These are phyloP conservation scores for Marisa cornuarietis DNA, from an alignment of 1,140 invertebrate genomes.

Conservation along the genomic window DNA sequence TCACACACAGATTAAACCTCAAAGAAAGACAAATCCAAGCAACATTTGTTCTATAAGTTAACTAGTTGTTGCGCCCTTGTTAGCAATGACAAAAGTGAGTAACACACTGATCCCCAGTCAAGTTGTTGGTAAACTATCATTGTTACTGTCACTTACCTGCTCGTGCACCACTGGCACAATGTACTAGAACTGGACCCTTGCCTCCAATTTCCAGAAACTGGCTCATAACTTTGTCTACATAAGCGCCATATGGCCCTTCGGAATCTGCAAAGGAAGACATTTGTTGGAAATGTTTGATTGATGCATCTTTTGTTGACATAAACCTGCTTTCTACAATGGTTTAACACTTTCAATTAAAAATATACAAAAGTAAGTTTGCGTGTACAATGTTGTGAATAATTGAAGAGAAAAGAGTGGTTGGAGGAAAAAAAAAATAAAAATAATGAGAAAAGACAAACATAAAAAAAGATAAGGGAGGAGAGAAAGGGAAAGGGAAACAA, in stretches of 20 bases:
- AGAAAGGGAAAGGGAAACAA: constrained; percentile 1
- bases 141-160: constrained; percentile 29
- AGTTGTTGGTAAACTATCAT: neutral
- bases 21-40: too few relatives aligned
- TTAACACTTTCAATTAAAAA: neutral
- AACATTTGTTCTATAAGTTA: too few relatives aligned
- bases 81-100: too few relatives aligned
- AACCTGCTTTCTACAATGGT: neutral
- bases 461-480: neutral
- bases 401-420: neutral
- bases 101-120: too few relatives aligned
- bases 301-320: neutral
- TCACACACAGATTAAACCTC: too few relatives aligned
- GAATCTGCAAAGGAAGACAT: neutral
- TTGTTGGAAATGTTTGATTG: too few relatives aligned
- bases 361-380: too few relatives aligned
- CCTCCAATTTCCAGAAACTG: constrained; percentile 36
- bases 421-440: neutral
- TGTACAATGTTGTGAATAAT: too few relatives aligned
- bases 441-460: neutral
- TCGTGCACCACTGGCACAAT: constrained; percentile 38
- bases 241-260: constrained; percentile 1
- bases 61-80: too few relatives aligned
- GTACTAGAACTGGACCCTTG: constrained; percentile 44
- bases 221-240: constrained; percentile 32